Evolutionary conservation across 2,113 vertebrate genomes (phyloP), one percentile per base, ranked within the genome.

Genomic region (Phylloscopus whistleri): DNA sequence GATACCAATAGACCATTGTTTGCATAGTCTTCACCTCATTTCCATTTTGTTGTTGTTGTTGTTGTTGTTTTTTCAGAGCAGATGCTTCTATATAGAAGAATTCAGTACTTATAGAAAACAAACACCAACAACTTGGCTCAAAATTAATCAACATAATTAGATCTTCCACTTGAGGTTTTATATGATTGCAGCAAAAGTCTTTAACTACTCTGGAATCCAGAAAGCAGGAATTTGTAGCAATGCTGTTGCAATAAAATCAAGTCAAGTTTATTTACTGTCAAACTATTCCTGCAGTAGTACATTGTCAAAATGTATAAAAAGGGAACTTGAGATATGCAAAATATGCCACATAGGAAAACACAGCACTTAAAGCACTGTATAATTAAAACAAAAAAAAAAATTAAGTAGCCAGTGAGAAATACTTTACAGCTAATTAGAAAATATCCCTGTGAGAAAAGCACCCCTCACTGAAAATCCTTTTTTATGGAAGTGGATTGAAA

Each of bases 231-330:
- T 84, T 48, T 81, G 44, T 43, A 90, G 68, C 64, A 81, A 63
- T 28, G 74, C 16, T 58, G 55, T 39, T 87, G 49, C 44, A 96
- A 77, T 84, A 96, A 39, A 49, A 95, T 67, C 55, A 94, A 94
- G 88, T 94, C 92, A 94, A 74, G 56, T 92, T 95, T 78, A 81
- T 89, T 96, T 95, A 86, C 79, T 77, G 24, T 94, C 84, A 94
- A 63, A 93, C 48, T 87, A 58, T 39, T 94, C 44, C 76, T 92
- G 76, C 73, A 90, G 64, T 87, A 86, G 35, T 63, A 90, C 86
- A 86, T 56, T 95, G 95, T 95, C 94, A 97, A 92, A 95, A 84
- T 41, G 62, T 37, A 90, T 97, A 89, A 95, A 83, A 84, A 72
- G 35, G 56, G 35, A 89, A 84, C 69, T 92, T 64, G 44, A 94